Evolutionary conservation across 2,888 invertebrate genomes (phyloP).

Genomic region (Acleris holmiana): DNA sequence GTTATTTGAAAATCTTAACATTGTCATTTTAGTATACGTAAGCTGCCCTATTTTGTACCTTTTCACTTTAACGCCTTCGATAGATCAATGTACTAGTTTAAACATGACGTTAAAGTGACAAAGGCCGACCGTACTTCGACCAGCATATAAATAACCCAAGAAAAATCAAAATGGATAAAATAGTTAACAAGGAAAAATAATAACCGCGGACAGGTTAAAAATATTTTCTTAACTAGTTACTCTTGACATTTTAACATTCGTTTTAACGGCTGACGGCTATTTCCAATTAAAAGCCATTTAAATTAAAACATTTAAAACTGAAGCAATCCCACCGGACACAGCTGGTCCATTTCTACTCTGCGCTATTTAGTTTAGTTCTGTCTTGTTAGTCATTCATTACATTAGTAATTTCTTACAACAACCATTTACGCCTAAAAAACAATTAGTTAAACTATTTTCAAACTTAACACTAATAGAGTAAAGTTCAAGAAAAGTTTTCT

Average conservation of each 20-base stretch:
- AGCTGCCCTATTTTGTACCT: no score
- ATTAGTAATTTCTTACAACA: conserved; percentile 71
- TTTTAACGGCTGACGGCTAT: conserved; percentile 64
- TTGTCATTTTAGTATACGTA: no score
- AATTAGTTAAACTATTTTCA: conserved; percentile 41
- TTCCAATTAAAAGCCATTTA: conserved; percentile 81
- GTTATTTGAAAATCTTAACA: no score
- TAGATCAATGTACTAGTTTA: no score
- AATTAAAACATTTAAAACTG: conserved; percentile 80
- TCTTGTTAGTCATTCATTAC: conserved; percentile 83
- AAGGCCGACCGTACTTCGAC: no score
- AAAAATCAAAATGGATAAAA: no score
- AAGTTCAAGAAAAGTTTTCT: conserved; percentile 23
- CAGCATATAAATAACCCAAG: no score
- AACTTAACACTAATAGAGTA: conserved; percentile 10
- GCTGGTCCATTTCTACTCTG: conserved; percentile 73
- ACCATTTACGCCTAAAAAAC: conserved; percentile 31
- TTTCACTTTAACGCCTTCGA: no score
- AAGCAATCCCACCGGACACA: conserved; percentile 79
- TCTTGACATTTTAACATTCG: conserved; percentile 51
- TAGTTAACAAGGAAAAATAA: no score
- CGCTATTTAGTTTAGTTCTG: conserved; percentile 81
- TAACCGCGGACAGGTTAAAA: conserved; percentile 3
- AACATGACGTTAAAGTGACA: no score
- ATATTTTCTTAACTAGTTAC: conserved; percentile 28